Conservation (phyloP, 2,113 vertebrate species). For the Corynorhinus townsendii region DNA sequence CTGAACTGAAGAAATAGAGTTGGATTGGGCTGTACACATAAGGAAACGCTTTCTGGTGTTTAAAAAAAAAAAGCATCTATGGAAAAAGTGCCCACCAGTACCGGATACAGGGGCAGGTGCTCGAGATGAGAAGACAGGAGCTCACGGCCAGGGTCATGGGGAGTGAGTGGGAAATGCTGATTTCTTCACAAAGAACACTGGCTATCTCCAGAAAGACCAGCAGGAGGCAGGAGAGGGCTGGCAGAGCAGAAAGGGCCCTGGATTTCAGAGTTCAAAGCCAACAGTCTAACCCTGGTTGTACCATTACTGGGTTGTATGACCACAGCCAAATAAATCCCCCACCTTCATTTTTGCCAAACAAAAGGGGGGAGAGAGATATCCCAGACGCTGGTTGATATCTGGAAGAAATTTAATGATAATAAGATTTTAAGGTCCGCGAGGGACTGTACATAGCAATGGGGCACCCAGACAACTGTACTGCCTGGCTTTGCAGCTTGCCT, state of each 20-base stretch:
- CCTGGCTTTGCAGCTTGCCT: not conserved
- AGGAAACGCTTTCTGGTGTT: not conserved
- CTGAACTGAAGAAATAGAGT: not conserved
- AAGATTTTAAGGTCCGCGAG: not conserved
- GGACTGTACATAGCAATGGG: not conserved
- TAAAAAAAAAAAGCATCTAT: not conserved
- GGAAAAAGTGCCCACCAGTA: not conserved
- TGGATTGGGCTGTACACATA: not conserved
- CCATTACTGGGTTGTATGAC: too few species aligned
- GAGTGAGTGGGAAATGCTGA: fast-evolving
- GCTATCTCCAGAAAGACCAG: not conserved
- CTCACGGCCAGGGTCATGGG: fast-evolving
- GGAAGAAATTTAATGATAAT: not conserved
- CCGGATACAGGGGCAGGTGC: not conserved
- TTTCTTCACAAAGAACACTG: not conserved
- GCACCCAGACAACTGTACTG: not conserved
- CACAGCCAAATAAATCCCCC: not conserved
- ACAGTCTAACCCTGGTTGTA: fast-evolving
- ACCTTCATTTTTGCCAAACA: too few species aligned
- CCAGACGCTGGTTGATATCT: not conserved
- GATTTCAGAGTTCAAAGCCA: not conserved
- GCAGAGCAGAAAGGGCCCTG: not conserved
- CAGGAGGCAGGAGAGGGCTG: not conserved
- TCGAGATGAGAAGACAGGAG: fast-evolving
- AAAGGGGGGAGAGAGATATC: fast-evolving